Evolutionary conservation across 2,797 vertebrate genomes (phyloP).

Genomic region (Petrocephalus sullivani): DNA sequence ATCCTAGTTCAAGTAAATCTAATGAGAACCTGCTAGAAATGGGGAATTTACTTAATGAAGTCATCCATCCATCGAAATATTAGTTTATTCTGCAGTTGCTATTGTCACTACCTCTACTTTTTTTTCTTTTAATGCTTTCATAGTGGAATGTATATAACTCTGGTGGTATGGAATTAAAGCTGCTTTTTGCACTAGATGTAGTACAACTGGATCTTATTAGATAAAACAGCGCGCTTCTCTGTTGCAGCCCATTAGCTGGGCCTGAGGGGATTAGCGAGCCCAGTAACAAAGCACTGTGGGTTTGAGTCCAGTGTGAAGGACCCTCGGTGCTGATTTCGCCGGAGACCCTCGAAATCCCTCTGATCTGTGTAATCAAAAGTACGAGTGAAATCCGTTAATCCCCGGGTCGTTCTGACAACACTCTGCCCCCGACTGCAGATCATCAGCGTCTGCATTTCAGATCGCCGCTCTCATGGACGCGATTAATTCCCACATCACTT

Average conservation of each 20-base stretch:
- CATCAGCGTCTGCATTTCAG: slow-evolving; percentile 53
- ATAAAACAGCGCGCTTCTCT: slow-evolving; percentile 19
- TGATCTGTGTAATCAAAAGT: slow-evolving; percentile 43
- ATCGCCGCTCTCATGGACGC: slow-evolving; percentile 41
- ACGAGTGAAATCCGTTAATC: slow-evolving; percentile 47
- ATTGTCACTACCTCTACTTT: background rate
- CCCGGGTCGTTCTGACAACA: slow-evolving; percentile 43
- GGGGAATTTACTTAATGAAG: background rate
- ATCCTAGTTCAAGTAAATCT: background rate
- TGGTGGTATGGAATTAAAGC: background rate
- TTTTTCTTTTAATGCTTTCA: background rate
- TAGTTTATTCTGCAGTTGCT: background rate
- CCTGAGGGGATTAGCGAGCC: slow-evolving; percentile 41
- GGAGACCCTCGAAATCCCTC: slow-evolving; percentile 41
- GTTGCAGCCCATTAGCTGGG: slow-evolving; percentile 41
- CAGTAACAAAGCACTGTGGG: slow-evolving; percentile 39
- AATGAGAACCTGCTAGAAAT: background rate
- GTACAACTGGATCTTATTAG: background rate
- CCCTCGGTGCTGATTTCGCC: slow-evolving; percentile 41
- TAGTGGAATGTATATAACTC: background rate
- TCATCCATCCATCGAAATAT: background rate
- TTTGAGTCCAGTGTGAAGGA: slow-evolving; percentile 36
- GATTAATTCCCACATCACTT: slow-evolving; percentile 37
- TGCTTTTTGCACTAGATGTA: background rate
- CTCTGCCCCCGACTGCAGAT: slow-evolving; percentile 45